Conservation (phyloP, 1,140 invertebrate species). For the Rhynchophorus ferrugineus region DNA sequence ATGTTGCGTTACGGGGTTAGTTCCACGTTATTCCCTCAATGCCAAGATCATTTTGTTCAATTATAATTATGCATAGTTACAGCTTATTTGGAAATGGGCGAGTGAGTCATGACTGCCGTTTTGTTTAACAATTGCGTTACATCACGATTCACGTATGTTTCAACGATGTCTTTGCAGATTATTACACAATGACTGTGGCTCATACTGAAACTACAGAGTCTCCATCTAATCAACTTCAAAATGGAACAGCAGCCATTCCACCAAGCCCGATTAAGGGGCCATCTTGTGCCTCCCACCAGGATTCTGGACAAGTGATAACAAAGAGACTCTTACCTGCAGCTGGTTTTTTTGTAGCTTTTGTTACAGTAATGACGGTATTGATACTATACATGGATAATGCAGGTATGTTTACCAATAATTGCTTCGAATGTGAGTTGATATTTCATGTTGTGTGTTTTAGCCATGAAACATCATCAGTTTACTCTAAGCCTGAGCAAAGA, state of each 20-base stretch:
- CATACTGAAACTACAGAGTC: background rate
- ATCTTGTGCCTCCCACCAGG: background rate
- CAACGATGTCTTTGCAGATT: too few species aligned
- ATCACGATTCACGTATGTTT: too few species aligned
- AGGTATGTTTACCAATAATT: conserved; percentile 41
- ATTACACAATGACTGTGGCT: background rate
- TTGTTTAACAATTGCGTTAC: too few species aligned
- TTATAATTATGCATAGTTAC: too few species aligned
- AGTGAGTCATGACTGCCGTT: background rate
- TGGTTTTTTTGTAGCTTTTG: conserved; percentile 56
- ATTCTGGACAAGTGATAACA: conserved; percentile 13
- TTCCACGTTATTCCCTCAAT: too few species aligned
- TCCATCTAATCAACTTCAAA: background rate
- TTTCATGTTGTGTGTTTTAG: conserved; percentile 33
- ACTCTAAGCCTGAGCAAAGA: conserved; percentile 65
- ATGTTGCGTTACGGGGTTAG: too few species aligned
- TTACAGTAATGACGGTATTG: conserved; percentile 56
- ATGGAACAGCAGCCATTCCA: background rate
- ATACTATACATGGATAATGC: conserved; percentile 60
- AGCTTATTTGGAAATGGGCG: background rate
- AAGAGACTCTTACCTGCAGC: conserved; percentile 51
- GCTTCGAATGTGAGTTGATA: background rate
- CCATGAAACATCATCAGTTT: conserved; percentile 58
- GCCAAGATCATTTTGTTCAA: too few species aligned
- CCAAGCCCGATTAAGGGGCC: conserved; percentile 1